Evolutionary conservation across 2,888 invertebrate genomes (phyloP).

Genomic region (Achlya flavicornis): DNA sequence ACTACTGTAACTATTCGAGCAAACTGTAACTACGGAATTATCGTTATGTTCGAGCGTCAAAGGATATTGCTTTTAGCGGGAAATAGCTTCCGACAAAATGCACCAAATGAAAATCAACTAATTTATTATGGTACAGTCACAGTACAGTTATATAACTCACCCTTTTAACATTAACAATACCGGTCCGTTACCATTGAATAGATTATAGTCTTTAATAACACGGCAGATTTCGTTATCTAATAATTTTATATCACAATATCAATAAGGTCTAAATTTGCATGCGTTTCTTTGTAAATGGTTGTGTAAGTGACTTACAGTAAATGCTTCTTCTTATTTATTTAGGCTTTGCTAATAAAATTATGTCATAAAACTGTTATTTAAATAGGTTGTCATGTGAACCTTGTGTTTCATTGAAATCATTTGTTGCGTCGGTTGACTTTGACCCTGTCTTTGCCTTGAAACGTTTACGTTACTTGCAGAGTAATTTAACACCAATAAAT

Average conservation of each 20-base stretch:
- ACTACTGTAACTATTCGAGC: no score
- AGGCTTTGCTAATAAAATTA: slow-evolving; percentile 68
- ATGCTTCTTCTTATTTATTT: slow-evolving; percentile 77
- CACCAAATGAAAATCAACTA: no score
- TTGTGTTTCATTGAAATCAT: slow-evolving; percentile 46
- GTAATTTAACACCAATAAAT: slow-evolving; percentile 33
- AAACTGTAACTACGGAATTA: no score
- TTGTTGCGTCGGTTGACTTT: slow-evolving; percentile 65
- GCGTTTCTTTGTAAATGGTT: slow-evolving; percentile 32
- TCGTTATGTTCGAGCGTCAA: no score
- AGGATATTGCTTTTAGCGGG: no score
- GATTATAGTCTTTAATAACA: slow-evolving; percentile 41
- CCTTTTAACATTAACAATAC: not conserved
- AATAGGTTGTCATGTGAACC: slow-evolving; percentile 27
- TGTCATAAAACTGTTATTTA: slow-evolving; percentile 21
- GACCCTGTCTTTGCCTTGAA: slow-evolving; percentile 55
- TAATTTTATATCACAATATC: slow-evolving; percentile 22
- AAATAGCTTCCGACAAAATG: no score
- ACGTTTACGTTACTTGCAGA: slow-evolving; percentile 46
- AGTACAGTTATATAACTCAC: not conserved
- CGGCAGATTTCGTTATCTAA: slow-evolving; percentile 30
- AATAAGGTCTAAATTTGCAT: slow-evolving; percentile 47
- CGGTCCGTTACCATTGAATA: slow-evolving; percentile 26
- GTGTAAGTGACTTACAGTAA: slow-evolving; percentile 47
- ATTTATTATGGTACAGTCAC: not conserved